Evolutionary conservation across 2,888 invertebrate species (phyloP), one percentile per base, ranked within the genome.

Genomic region (Drosophila subquinaria): DNA sequence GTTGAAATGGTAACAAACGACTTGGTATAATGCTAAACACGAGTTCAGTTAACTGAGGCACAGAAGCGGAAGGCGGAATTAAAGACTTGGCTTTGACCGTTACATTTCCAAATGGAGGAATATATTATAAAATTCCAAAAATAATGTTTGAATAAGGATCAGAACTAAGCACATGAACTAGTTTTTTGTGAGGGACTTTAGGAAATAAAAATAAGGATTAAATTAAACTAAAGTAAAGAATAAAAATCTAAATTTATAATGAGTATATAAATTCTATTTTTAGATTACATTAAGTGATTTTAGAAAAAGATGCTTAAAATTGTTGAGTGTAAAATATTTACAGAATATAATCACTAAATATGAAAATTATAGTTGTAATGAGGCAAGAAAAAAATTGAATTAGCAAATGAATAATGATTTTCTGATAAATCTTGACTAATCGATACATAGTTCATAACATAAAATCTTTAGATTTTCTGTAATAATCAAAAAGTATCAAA

Each of bases 1-100:
- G 79, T 79, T 45, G 73, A 50, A 78, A 27, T 48, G 43, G 63
- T 33, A 66, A 30, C 55, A 52, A 10, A 48, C 30, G 40, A 45
- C 56, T 55, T 47, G 40, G 38, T 35, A 13, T 57, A 73, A 67
- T 60, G 76, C 69, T 23, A 78, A 65, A 74, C 76, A 65, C 60
- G 51, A 57, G 69, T 35, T 73, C 61, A 53, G 40, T 27, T 52
- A 4, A 2, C 4, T 10, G 23, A 27, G 45, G 45, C 8, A 1
- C n/a, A 13, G 4, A 8, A 1, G 1, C 15, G 10, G 10, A 35
- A 35, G n/a, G 1, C 1, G 3, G 38, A 35, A 43, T 13, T 5
- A 4, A 13, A 38, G 40, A 15, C 40, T 42, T n/a, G 9, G 15
- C 4, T 15, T 4, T 48, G 59, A 48, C 59, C 59, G 59, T 59